These are phyloP conservation scores for Brachyopa scutellaris DNA, from an alignment of 2,888 invertebrate genomes.

Conservation along the genomic window DNA sequence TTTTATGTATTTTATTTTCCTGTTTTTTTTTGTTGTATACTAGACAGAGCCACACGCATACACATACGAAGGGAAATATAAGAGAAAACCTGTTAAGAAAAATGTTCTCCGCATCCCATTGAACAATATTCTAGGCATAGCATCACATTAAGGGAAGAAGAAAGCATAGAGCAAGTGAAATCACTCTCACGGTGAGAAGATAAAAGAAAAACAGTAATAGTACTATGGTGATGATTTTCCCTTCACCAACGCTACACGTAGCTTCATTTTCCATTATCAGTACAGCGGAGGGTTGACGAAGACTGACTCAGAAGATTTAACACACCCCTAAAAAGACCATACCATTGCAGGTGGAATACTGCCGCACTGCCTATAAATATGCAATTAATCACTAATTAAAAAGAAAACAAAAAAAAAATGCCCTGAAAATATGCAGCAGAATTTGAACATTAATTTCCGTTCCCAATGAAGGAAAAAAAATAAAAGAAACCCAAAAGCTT, in stretches of 20 bases:
- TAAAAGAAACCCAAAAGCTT: neutral
- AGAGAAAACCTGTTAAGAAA: conserved; percentile 67
- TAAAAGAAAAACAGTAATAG: conserved; percentile 25
- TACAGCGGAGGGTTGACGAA: neutral
- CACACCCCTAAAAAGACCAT: conserved; percentile 54
- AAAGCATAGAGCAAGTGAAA: conserved; percentile 28
- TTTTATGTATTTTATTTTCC: neutral
- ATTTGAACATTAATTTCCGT: conserved; percentile 23
- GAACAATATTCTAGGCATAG: conserved; percentile 50
- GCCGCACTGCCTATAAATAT: conserved; percentile 40
- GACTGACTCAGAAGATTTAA: conserved; percentile 33
- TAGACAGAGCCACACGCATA: conserved; percentile 51
- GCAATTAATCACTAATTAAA: conserved; percentile 57
- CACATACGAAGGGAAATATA: conserved; percentile 58
- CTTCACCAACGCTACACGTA: neutral
- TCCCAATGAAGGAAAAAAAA: neutral
- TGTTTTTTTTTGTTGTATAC: conserved; percentile 11
- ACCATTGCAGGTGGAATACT: neutral
- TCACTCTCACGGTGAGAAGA: conserved; percentile 52
- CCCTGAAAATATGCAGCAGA: conserved; percentile 32
- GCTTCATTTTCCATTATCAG: conserved; percentile 31
- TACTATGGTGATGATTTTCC: neutral
- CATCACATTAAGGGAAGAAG: conserved; percentile 68
- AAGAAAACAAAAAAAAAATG: neutral
- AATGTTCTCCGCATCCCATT: conserved; percentile 53